Evolutionary conservation across 2,113 vertebrate species (phyloP).

Genomic region (Mugil cephalus): DNA sequence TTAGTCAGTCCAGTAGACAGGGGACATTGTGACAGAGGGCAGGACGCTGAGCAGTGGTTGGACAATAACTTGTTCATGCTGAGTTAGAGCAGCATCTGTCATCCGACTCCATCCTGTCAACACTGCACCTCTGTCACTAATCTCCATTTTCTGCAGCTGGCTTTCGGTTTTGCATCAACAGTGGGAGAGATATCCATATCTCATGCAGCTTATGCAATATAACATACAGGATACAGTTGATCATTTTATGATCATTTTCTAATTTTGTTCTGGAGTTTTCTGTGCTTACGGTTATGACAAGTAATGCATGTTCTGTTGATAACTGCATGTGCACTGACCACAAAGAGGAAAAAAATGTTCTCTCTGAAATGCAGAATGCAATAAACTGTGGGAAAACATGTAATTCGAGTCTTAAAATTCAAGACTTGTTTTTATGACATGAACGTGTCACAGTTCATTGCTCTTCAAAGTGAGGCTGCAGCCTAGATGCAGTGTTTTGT

Average conservation of each 20-base stretch:
- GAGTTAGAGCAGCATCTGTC: slow-evolving; percentile 16
- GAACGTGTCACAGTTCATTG: background rate
- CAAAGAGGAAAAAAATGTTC: too few species aligned
- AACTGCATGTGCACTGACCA: too few species aligned
- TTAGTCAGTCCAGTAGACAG: slow-evolving; percentile 26
- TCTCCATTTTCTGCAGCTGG: background rate
- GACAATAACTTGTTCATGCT: background rate
- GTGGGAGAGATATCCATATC: background rate
- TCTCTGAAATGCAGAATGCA: background rate
- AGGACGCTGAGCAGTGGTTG: slow-evolving; percentile 1
- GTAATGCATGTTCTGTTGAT: too few species aligned
- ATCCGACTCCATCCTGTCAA: background rate
- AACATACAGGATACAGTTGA: too few species aligned
- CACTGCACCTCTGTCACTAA: background rate
- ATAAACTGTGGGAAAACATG: background rate
- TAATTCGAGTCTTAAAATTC: background rate
- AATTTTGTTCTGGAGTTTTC: too few species aligned
- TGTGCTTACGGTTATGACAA: too few species aligned
- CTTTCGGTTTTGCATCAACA: background rate
- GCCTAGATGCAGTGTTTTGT: background rate
- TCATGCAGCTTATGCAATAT: too few species aligned
- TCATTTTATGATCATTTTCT: too few species aligned
- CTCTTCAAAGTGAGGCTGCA: slow-evolving; percentile 8
- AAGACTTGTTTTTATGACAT: background rate
- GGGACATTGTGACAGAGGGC: slow-evolving; percentile 19